Base-by-base conservation (phyloP, 2,797 vertebrate species). In the Hapalemur alaotrensis region DNA sequence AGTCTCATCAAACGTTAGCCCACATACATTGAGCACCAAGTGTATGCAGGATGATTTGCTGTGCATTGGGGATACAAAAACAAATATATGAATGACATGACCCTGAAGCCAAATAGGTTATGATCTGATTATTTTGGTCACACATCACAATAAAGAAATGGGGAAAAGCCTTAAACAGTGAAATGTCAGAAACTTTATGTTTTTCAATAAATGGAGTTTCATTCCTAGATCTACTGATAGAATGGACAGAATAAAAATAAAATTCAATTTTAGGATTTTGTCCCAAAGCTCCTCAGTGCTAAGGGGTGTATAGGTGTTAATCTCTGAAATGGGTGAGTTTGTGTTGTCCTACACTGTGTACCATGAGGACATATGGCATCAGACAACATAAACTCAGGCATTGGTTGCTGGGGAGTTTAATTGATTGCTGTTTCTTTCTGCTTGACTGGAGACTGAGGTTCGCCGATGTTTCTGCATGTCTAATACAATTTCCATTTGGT, bases 341-440 rank as follows among this genome's bases (percentile, higher is more conserved):
- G 48, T 91, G 75, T 59, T 61, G 70, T 25, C 67, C 85, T 69
- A 10, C 13, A 1, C 4, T 1, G 15, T 20, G 17, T n/a, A 17
- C 25, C 11, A 18, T 12, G 12, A 32, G 38, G 13, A 22, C 0
- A 20, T 50, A 11, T 0, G 2, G 7, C 22, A 2, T 38, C 50
- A 38, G 73, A 41, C 57, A 13, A 35, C 54, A 35, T 14, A 18
- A 20, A 46, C 73, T 7, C 8, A 2, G 3, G 11, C 25, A 13
- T 5, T 25, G 63, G 23, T 69, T 43, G 50, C 25, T 2, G 14
- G 50, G 50, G 76, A 81, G 50, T 61, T 38, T 78, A 43, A 91
- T 82, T 79, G 95, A 83, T 25, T 4, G 83, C 65, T 59, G 10
- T 89, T 79, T 76, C 89, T 78, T 78, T 96, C 85, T 89, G 84